Percentiles rank a stretch among this genome's conserved stretches.
These are phyloP conservation scores for Drosophila mayri DNA, from an alignment of 1,140 invertebrate genomes.

Conservation along the genomic window DNA sequence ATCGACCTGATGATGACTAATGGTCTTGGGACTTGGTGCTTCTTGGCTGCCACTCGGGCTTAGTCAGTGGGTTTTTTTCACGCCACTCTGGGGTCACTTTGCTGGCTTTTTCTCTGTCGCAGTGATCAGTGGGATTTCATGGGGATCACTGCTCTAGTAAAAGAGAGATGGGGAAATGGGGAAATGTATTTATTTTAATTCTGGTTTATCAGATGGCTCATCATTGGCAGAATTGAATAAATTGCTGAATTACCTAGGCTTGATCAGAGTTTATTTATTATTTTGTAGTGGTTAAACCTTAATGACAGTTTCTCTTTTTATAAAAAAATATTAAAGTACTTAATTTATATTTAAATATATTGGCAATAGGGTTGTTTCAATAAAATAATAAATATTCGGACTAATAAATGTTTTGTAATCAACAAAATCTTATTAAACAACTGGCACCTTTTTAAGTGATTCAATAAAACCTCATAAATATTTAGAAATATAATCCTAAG, in stretches of 20 bases:
- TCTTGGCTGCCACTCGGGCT: conserved; percentile 50
- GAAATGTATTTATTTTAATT: conserved; percentile 17
- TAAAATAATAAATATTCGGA: not conserved
- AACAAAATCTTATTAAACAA: not conserved
- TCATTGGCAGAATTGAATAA: not conserved
- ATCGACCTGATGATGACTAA: conserved; percentile 77
- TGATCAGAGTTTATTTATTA: not conserved
- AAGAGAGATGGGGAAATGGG: not conserved
- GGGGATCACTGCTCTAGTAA: conserved; percentile 27
- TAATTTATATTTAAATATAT: not conserved
- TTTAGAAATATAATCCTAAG: not conserved
- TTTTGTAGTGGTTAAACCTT: not conserved
- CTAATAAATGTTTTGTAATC: not conserved
- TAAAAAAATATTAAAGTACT: too few relatives aligned
- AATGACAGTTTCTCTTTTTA: not conserved
- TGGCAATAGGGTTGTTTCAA: not conserved
- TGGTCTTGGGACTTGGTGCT: conserved; percentile 32
- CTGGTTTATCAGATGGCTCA: conserved; percentile 22
- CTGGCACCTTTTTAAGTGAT: not conserved
- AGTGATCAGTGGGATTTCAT: conserved; percentile 41
- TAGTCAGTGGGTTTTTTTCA: conserved; percentile 73
- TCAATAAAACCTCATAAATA: not conserved
- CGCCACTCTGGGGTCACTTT: conserved; percentile 37
- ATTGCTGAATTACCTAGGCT: not conserved
- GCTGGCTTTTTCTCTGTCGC: conserved; percentile 39